A percentile compares a stretch with the other conserved stretches of the same genome.
Conservation (phyloP, 2,797 vertebrate species). For the Liparis tanakae region DNA sequence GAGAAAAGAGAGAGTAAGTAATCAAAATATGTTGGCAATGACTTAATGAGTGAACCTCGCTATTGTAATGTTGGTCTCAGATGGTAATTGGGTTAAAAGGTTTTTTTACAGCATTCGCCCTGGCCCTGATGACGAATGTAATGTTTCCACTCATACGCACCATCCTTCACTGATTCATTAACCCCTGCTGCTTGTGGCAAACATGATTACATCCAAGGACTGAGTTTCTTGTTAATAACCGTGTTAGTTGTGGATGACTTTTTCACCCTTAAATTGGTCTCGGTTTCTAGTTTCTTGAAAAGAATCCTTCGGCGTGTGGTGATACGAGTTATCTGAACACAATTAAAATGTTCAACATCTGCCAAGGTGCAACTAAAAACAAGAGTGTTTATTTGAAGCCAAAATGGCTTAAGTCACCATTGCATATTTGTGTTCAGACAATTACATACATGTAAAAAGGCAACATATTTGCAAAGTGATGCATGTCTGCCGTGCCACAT, state of each 20-base stretch:
- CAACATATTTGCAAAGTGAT: too few relatives aligned
- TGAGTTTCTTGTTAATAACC: conserved; percentile 3
- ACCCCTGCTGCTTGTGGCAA: conserved; percentile 23
- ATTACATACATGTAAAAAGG: not conserved
- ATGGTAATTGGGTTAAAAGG: conserved; percentile 67
- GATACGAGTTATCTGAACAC: not conserved
- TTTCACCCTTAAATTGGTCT: not conserved
- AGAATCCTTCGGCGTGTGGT: not conserved
- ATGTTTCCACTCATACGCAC: conserved; percentile 40
- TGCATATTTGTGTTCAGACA: not conserved
- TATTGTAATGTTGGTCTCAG: conserved; percentile 57
- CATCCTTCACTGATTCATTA: conserved; percentile 27
- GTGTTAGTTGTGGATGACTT: not conserved
- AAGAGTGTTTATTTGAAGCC: not conserved
- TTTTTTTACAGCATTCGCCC: conserved; percentile 46
- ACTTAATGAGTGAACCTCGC: conserved; percentile 70
- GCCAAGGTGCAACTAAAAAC: not conserved
- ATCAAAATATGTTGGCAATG: conserved; percentile 74
- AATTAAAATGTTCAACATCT: not conserved
- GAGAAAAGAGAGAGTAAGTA: conserved; percentile 61
- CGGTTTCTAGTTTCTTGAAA: conserved; percentile 6
- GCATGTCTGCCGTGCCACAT: not conserved
- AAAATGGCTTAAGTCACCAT: not conserved
- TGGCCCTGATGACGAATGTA: conserved; percentile 43
- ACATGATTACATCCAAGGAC: conserved; percentile 17